A percentile compares a stretch with the other conserved stretches of the same genome.
These are phyloP conservation scores for Calyptomena viridis DNA, from an alignment of 2,113 vertebrate genomes.

Conservation along the genomic window DNA sequence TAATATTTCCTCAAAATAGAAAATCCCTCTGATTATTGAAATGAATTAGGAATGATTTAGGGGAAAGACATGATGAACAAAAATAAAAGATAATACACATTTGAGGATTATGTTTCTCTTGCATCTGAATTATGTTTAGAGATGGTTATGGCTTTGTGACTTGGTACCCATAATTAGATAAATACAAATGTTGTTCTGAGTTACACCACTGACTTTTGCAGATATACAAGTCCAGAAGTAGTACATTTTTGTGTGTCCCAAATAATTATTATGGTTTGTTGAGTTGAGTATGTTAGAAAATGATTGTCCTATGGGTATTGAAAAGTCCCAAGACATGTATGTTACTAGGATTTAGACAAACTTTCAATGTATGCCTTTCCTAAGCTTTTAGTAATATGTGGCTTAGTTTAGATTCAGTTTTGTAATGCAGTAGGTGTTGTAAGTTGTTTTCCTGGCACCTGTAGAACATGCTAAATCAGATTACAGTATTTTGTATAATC, in stretches of 20 bases:
- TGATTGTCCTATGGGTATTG: not conserved
- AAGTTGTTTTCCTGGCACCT: constrained; percentile 1
- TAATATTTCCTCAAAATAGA: constrained; percentile 1
- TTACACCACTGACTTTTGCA: not conserved
- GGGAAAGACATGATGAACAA: not conserved
- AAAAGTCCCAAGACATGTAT: not conserved
- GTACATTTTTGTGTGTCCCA: not conserved
- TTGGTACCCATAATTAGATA: not conserved
- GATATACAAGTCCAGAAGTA: not conserved
- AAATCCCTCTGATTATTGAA: not conserved
- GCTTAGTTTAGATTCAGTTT: not conserved
- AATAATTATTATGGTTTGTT: not conserved
- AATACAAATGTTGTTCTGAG: not conserved
- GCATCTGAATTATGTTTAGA: not conserved
- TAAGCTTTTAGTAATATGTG: not conserved
- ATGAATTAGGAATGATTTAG: not conserved
- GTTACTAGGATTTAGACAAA: not conserved
- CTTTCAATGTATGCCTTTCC: not conserved
- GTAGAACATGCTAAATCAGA: not conserved
- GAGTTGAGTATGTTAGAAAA: not conserved
- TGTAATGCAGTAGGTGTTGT: not conserved
- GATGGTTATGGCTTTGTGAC: not conserved
- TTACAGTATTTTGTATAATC: not conserved
- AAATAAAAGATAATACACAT: not conserved
- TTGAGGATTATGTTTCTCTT: not conserved